Evolutionary conservation across 2,888 invertebrate genomes (phyloP), one percentile per base, ranked within the genome.

Genomic region (Tetranychus truncatus): DNA sequence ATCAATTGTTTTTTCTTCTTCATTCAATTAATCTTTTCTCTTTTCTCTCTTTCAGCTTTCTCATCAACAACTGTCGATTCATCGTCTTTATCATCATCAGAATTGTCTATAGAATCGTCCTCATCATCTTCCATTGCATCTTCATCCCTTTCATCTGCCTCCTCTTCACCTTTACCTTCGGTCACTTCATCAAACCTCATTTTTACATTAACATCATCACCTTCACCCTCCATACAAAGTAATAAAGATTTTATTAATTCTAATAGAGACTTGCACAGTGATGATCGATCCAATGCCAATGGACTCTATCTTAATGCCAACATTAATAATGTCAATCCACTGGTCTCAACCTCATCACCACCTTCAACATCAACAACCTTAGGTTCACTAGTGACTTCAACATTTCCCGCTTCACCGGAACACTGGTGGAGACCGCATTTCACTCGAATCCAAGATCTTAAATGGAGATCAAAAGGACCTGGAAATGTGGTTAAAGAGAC

Each of bases 391-490:
- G 55, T 15, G 9, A 15, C 55, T 55, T 55, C 55, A 55, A 55
- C 55, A 9, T 15, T 55, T 15, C 55, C 55, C 55, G 55, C 55
- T 55, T 9, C 55, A 9, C 15, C 55, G 2, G 55, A 55, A 55
- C 55, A 74, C 74, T 74, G 74, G 74, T 74, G 74, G 74, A 69
- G 71, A 69, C 74, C 74, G 7, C 74, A 74, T 21, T 74, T 74
- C 71, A 74, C 74, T 20, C 55, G 55, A 55, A 55, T 55, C 9
- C 11, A 55, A 15, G 15, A 55, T 6, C 55, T 55, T 55, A 55
- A 55, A 55, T 55, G 55, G 55, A 9, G 55, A 55, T 55, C 55
- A 9, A 55, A 55, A 55, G 15, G 55, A 15, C 55, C 55, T 1
- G 55, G 55, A 2, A 55, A 55, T 7, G 55, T 55, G 6, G 55